Conservation (phyloP, 30 jellyfish, hydroid and myxozoan genomes). For the Turritopsis dohrnii region DNA sequence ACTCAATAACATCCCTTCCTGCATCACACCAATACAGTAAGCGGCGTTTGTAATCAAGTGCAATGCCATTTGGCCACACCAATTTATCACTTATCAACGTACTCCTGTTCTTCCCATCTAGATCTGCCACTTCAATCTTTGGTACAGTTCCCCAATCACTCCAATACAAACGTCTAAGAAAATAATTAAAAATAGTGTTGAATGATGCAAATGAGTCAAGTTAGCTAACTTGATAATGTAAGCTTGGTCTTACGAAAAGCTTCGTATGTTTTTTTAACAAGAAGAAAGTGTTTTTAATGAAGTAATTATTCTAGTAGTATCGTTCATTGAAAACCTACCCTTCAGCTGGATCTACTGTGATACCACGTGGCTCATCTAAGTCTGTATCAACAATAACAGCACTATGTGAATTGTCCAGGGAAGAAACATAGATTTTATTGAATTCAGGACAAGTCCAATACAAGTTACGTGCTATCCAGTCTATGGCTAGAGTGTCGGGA, state of each 20-base stretch:
- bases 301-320: background rate
- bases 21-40: constrained; percentile 78
- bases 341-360: constrained; percentile 66
- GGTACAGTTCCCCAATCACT: constrained; percentile 80
- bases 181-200: background rate
- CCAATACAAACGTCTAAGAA: constrained; percentile 60
- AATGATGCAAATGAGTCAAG: too few species aligned
- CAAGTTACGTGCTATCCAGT: constrained; percentile 88
- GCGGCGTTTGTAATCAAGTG: constrained; percentile 56
- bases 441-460: constrained; percentile 88
- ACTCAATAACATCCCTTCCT: constrained; percentile 45
- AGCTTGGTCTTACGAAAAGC: too few species aligned
- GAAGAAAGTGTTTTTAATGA: too few species aligned
- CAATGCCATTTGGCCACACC: constrained; percentile 78
- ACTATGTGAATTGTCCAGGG: constrained; percentile 51
- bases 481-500: constrained; percentile 54
- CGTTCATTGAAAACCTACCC: constrained; percentile 64
- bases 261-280: too few species aligned
- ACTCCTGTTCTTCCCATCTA: constrained; percentile 80
- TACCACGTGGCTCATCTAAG: constrained; percentile 73
- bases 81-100: constrained; percentile 32
- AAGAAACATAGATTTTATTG: constrained; percentile 73
- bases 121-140: constrained; percentile 67
- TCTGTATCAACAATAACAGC: constrained; percentile 40
- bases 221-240: too few species aligned